Conservation (phyloP, 2,888 invertebrate genomes). For the Cephus nigrinus region DNA sequence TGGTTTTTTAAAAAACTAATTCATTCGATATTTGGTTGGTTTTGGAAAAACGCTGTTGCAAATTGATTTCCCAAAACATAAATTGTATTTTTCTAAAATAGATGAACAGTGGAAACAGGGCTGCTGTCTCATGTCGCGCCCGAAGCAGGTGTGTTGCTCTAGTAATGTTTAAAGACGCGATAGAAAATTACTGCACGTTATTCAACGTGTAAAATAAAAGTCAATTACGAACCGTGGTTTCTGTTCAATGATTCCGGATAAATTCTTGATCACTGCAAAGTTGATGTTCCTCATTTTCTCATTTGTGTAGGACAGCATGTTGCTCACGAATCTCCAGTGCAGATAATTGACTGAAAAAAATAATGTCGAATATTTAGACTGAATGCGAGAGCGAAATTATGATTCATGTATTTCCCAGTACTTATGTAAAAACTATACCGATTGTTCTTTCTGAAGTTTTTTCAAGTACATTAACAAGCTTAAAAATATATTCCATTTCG, state of each 20-base stretch:
- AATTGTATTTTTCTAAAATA: too few species aligned
- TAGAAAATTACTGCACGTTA: too few species aligned
- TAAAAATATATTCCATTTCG: conserved; percentile 41
- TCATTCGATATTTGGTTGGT: too few species aligned
- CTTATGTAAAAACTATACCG: conserved; percentile 26
- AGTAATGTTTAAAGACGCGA: too few species aligned
- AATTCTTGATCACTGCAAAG: conserved; percentile 29
- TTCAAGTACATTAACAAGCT: conserved; percentile 35
- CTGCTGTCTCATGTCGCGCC: too few species aligned
- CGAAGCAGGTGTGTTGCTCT: too few species aligned
- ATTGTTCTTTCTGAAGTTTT: conserved; percentile 35
- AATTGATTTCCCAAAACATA: too few species aligned
- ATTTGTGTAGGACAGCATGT: conserved; percentile 20
- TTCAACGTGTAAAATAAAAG: neutral
- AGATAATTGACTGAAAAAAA: conserved; percentile 57
- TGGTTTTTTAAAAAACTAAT: too few species aligned
- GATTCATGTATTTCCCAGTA: neutral
- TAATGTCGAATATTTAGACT: neutral
- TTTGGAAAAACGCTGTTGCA: too few species aligned
- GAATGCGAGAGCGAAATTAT: neutral
- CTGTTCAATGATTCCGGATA: conserved; percentile 30
- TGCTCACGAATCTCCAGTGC: conserved; percentile 52
- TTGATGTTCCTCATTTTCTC: conserved; percentile 30
- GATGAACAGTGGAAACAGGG: too few species aligned
- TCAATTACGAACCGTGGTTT: conserved; percentile 23